Base-by-base conservation (phyloP, 2,888 invertebrate genomes). In the Stratiomys singularior region DNA sequence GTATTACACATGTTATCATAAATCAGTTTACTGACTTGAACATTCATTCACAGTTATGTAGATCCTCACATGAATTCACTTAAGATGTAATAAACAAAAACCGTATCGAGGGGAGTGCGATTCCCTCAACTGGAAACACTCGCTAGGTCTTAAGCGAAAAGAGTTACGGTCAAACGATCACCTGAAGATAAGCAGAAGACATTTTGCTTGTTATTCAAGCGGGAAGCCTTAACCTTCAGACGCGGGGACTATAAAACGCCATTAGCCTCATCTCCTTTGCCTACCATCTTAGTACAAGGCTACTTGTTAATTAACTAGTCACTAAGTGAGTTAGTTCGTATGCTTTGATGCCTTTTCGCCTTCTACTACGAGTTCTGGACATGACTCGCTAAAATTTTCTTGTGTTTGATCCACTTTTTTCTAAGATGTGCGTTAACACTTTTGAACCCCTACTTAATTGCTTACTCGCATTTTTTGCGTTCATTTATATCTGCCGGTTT, bases 221-320 rank as follows among this genome's bases (percentile, higher is more conserved):
- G 15, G 52, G 15, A 28, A 63, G 63, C 28, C 28, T 63, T 63
- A 63, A 63, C 63, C 63, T 63, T 63, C 63, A 63, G 63, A 25
- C 63, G 11, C 13, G 15, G 11, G 37, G 5, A 3, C 5, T 37
- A 37, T 5, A 37, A 37, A 9, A 37, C 37, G 5, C 9, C 37
- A 5, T 37, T 37, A 37, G n/a, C 37, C 52, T 52, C 52, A 15
- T 3, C 60, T 21, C 11, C 60, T 13, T 63, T 63, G 63, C 28
- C 25, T 1, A 63, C 13, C 63, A 7, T 27, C n/a, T 18, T 15
- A 60, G 27, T 28, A 27, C 63, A 63, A 63, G 63, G 63, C 63
- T 63, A 63, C 28, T 63, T 18, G 28, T 25, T 63, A 63, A 63
- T 63, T 63, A 63, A 15, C 63, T 60, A 25, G 60, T 11, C 60